Conservation (phyloP, 2,113 vertebrate genomes). For the Phalacrocorax pelagicus region DNA sequence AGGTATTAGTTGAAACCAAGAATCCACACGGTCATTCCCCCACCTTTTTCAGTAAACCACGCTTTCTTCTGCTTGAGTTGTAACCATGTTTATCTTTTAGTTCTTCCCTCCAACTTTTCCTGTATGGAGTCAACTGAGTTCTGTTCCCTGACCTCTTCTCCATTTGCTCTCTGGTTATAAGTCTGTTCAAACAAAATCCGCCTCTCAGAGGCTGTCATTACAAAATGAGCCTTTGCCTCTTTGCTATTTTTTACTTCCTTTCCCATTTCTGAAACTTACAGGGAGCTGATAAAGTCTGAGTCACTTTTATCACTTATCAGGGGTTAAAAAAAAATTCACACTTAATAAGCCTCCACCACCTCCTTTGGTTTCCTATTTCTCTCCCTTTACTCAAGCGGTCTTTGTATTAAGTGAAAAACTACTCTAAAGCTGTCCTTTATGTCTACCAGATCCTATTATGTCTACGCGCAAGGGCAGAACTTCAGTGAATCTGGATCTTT, state of each 20-base stretch:
- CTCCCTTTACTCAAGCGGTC: neutral
- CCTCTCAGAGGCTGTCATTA: neutral
- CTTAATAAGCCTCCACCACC: slow-evolving; percentile 14
- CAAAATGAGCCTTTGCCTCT: slow-evolving; percentile 24
- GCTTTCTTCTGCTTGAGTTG: neutral
- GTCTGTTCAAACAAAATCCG: slow-evolving; percentile 15
- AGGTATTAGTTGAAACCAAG: neutral
- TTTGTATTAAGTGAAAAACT: slow-evolving; percentile 34
- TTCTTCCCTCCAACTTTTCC: neutral
- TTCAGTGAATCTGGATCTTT: neutral
- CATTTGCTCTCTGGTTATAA: neutral
- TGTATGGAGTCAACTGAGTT: neutral
- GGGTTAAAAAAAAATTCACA: slow-evolving; percentile 7
- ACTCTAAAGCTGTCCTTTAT: slow-evolving; percentile 10
- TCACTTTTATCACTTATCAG: neutral
- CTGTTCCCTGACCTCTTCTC: slow-evolving; percentile 15
- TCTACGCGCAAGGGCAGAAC: neutral
- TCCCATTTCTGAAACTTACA: slow-evolving; percentile 22
- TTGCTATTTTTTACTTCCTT: neutral
- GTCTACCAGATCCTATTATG: neutral
- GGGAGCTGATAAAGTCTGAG: neutral
- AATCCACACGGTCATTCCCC: neutral
- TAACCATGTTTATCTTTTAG: neutral
- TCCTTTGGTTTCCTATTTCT: slow-evolving; percentile 13
- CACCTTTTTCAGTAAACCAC: neutral